phyloP scores from a whole-genome alignment of 2,888 invertebrate species.

The Girardia tigrina region DNA sequence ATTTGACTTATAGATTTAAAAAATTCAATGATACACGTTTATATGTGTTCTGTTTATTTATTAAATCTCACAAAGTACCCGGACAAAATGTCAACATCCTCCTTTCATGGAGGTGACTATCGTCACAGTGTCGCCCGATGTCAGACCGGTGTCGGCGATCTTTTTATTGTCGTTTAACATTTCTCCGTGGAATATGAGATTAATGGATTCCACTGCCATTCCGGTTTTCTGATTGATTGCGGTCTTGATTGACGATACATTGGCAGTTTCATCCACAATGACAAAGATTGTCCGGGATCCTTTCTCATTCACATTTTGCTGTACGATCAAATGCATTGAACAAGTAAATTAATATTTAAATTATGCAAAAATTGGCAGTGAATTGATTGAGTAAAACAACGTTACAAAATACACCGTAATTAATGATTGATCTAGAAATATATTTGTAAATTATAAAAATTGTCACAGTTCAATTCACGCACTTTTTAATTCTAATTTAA shows the following conservation, averaged over 20 bases:
- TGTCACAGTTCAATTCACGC: no score
- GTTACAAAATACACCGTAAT: no score
- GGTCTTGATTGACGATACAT: background rate
- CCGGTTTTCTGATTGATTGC: background rate
- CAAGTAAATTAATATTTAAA: no score
- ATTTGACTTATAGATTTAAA: no score
- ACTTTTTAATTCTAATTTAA: no score
- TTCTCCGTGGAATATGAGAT: background rate
- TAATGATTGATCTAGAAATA: no score
- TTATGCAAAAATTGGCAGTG: no score
- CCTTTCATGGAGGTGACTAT: background rate
- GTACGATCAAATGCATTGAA: slow-evolving; percentile 4
- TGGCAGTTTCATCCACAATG: background rate
- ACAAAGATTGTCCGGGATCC: background rate
- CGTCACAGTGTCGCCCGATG: background rate
- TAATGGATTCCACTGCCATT: background rate
- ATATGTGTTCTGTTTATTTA: no score
- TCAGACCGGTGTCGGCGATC: background rate
- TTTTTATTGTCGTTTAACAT: background rate
- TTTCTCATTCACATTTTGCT: background rate
- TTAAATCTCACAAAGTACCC: no score
- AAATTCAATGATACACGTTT: no score
- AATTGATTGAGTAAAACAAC: no score
- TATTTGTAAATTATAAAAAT: no score
- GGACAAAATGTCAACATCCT: background rate